Conservation (phyloP, 2,888 invertebrate species). For the Bruchidius siliquastri region DNA sequence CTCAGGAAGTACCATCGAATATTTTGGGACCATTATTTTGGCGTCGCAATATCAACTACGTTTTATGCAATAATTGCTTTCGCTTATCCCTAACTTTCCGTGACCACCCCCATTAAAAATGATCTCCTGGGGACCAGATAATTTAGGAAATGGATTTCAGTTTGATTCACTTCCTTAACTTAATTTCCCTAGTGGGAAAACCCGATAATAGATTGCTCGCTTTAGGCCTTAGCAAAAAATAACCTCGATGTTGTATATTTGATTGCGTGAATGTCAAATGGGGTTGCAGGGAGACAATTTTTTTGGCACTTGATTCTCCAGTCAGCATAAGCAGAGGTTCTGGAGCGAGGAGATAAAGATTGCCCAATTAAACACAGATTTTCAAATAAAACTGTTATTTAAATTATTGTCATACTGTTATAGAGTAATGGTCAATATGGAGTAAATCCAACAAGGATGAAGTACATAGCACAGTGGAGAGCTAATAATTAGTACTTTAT, state of each 20-base stretch:
- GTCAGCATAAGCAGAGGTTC: too few species aligned
- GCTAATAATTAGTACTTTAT: too few species aligned
- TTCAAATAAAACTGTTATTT: too few species aligned
- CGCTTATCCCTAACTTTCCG: background rate
- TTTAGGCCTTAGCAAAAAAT: background rate
- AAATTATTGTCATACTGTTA: too few species aligned
- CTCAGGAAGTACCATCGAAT: too few species aligned
- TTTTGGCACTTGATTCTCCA: too few species aligned
- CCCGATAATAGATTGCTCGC: conserved; percentile 1
- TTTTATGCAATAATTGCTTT: background rate
- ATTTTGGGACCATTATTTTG: background rate
- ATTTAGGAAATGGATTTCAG: conserved; percentile 15
- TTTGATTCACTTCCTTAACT: conserved; percentile 15
- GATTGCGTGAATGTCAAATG: background rate
- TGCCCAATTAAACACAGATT: too few species aligned
- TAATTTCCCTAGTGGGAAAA: conserved; percentile 14
- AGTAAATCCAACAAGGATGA: too few species aligned
- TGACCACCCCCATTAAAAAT: background rate
- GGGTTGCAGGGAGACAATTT: too few species aligned
- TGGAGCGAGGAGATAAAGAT: too few species aligned
- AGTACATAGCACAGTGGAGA: too few species aligned
- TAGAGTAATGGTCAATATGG: too few species aligned
- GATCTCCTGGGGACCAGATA: conserved; percentile 7
- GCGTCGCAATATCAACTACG: background rate
- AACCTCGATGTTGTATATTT: background rate